Base-by-base conservation (phyloP, 64 coral and sea anemone species). In the Montipora cactus region DNA sequence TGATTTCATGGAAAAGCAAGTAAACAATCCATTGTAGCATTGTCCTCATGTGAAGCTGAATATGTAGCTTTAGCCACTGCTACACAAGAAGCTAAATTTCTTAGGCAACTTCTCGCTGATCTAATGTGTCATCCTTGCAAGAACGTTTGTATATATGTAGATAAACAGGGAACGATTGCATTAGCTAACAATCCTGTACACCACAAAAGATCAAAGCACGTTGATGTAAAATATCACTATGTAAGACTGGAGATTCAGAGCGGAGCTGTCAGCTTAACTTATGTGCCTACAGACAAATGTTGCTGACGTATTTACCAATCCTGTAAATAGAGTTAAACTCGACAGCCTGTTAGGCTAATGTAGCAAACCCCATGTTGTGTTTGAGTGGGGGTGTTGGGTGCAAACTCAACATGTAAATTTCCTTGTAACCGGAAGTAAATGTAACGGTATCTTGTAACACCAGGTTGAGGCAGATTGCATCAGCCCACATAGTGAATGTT, bases 91-190 rank as follows among this genome's bases (percentile, higher is more conserved):
- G 70, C 70, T 21, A 84, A 86, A 87, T 74, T 86, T 67, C 64
- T 93, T 23, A 68, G 81, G 12, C 91, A 93, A 22, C 57, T 93
- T 55, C 76, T 48, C 20, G 50, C 74, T 5, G 55, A 78, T 71
- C 72, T 92, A 67, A 67, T 52, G 46, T 19, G 21, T 46, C 62
- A 62, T 61, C 22, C 49, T 7, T 11, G 71, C 28, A 45, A 28
- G 53, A 25, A 77, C 11, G 73, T 77, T 45, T 22, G 20, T 58
- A 64, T 91, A 12, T 46, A 81, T 78, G 59, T 79, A 49, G 76
- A 91, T 22, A 91, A 91, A 44, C 89, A 91, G 52, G 89, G 89
- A 81, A 78, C 77, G 18, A 90, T 90, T 14, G 47, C n/a, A n/a
- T 51, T 90, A 59, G 28, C 49, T 49, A 90, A 90, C 14, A 91